Base-by-base conservation (phyloP, 2,888 invertebrate species). In the Endomychus coccineus region DNA sequence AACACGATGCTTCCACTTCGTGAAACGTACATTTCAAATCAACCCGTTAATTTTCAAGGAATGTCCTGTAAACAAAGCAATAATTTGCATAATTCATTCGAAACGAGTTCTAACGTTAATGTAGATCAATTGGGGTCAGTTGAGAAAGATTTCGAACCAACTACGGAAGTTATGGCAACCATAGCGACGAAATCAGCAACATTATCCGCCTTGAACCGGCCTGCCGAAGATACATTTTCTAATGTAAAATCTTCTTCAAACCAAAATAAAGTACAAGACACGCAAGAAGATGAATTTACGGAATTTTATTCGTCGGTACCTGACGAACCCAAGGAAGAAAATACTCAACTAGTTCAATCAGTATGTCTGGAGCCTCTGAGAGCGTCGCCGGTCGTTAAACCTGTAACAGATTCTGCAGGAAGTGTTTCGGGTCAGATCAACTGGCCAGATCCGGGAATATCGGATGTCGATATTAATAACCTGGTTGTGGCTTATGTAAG, bases 381-480 rank as follows among this genome's bases (percentile, higher is more conserved):
- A 19, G 21, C 6, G 6, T 19, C n/a, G n/a, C n/a, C n/a, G n/a
- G n/a, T n/a, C n/a, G n/a, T n/a, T n/a, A 19, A 19, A 19, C 21
- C 6, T 7, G 21, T 19, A 19, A n/a, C 6, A 19, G 21, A 19
- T 6, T 19, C n/a, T n/a, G n/a, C n/a, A n/a, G n/a, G n/a, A n/a
- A n/a, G 36, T 9, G 11, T 31, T 48, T 28, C 43, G 45, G 29
- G 42, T 47, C 69, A 73, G 56, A 77, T 77, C 27, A 75, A 75
- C 53, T 77, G 77, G 77, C 77, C 77, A 3, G 73, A 75, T 54
- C 77, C 77, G 9, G 77, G 77, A 13, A 52, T 67, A 15, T 56
- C 59, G 3, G 63, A 64, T 5, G 63, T 62, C 16, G 66, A 67
- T 33, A 51, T 66, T 21, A 54, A 44, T 27, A 49, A 57, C 21